These are phyloP conservation scores for Lindbergichthys nudifrons DNA, from an alignment of 2,797 vertebrate genomes.

Conservation along the genomic window DNA sequence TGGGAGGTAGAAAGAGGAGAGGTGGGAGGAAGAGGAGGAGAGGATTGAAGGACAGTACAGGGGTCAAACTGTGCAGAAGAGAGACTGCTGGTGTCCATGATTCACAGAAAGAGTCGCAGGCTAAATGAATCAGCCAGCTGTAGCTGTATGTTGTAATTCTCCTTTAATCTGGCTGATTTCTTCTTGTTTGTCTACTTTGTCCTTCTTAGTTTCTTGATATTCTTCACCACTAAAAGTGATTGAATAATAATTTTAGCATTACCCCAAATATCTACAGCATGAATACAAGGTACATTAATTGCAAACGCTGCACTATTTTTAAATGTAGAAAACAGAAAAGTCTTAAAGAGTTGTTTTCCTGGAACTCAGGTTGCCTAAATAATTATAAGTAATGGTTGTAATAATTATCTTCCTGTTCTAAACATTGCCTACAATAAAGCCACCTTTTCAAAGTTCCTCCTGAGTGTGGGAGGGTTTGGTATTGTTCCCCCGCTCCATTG, in stretches of 20 bases:
- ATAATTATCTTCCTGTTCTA: neutral
- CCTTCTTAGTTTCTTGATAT: too few relatives aligned
- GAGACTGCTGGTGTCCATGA: conserved; percentile 42
- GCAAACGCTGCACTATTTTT: too few relatives aligned
- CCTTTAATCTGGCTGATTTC: neutral
- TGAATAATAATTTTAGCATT: too few relatives aligned
- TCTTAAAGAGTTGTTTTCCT: neutral
- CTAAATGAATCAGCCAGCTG: neutral
- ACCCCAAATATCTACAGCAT: too few relatives aligned
- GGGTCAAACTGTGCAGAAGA: conserved; percentile 41
- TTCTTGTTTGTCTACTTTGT: too few relatives aligned
- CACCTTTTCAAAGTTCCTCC: neutral
- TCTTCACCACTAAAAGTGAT: too few relatives aligned
- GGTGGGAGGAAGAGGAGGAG: conserved; percentile 32
- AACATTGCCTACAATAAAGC: neutral
- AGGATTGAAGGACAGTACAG: conserved; percentile 43
- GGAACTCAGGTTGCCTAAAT: neutral
- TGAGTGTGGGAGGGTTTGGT: neutral
- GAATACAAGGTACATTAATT: too few relatives aligned
- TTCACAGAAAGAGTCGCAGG: conserved; percentile 7
- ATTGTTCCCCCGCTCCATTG: neutral
- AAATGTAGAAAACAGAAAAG: too few relatives aligned
- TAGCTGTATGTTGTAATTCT: neutral
- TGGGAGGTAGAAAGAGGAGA: conserved; percentile 39
- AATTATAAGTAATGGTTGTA: neutral